phyloP scores from a whole-genome alignment of 2,797 vertebrate species.

The Muraenolepis orangiensis region DNA sequence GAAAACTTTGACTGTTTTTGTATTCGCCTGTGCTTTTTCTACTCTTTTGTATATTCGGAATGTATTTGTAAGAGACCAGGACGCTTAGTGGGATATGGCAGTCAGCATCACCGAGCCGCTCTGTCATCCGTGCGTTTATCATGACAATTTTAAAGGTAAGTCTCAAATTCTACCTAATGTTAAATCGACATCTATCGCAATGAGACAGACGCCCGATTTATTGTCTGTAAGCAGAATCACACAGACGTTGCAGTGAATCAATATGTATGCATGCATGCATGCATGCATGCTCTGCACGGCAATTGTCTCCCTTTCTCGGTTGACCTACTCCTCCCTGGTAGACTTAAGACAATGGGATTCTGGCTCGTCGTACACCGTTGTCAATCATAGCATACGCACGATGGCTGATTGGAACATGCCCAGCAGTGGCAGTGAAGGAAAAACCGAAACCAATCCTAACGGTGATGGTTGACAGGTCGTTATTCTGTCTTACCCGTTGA shows the following conservation, averaged over 20 bases:
- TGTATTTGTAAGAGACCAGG: conserved; percentile 34
- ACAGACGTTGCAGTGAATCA: neutral
- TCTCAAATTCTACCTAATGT: neutral
- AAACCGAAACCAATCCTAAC: neutral
- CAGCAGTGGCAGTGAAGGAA: too few relatives aligned
- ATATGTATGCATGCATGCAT: neutral
- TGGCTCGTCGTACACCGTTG: neutral
- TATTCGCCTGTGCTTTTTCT: neutral
- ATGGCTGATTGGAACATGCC: too few relatives aligned
- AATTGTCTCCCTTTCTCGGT: neutral
- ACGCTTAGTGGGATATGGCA: conserved; percentile 65
- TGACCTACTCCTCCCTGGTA: neutral
- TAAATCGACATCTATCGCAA: neutral
- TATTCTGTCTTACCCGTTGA: conserved; percentile 27
- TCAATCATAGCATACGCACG: neutral
- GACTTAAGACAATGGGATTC: neutral
- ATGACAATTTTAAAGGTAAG: conserved; percentile 74
- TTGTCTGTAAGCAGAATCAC: neutral
- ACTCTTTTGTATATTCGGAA: conserved; percentile 14
- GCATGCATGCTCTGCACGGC: neutral
- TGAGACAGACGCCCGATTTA: neutral
- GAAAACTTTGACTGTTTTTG: neutral
- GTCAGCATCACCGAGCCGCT: conserved; percentile 73
- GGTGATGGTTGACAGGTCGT: neutral
- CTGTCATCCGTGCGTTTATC: conserved; percentile 71